Evolutionary conservation across 2,797 vertebrate genomes (phyloP), one percentile per base, ranked within the genome.

Genomic region (Streptopelia turtur): DNA sequence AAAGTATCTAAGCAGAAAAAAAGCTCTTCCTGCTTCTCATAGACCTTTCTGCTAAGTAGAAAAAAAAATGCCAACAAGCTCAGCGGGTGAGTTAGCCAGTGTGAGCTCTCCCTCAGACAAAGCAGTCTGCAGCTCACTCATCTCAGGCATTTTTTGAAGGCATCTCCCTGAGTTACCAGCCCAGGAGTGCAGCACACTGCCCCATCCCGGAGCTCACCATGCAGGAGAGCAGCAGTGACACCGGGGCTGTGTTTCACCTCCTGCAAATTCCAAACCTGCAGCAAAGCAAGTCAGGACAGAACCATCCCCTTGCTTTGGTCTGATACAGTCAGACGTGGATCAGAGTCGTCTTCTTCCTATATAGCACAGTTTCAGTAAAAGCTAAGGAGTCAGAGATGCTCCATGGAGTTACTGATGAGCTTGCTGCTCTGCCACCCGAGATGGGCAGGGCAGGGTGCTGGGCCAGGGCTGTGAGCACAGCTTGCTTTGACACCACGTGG

Each of bases 181-280:
- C 21, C 81, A 89, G 39, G 22, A 78, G 27, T 0, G 3, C 16
- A 9, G 52, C 12, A 1, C 5, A 14, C 57, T 69, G 28, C 47
- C 50, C 57, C 1, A 2, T 18, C 37, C 47, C 6, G 4, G 7
- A 13, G 33, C 50, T 60, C 9, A 2, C 30, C 33, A 3, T 3
- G 25, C 50, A 30, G 60, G 8, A 1, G 23, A 5, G 23, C 11
- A 7, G 45, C 70, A 21, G 45, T 0, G 1, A 53, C 50, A 77
- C 14, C 2, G 20, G 18, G 25, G 41, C 31, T 53, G 25, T 0
- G 0, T 27, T 27, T 64, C 37, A 86, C 37, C 47, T 84, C 49
- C 30, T 68, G 57, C 35, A 69, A 71, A 89, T 57, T 65, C 55
- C 50, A 55, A 87, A 52, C 37, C 30, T 37, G 24, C 22, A 45